phyloP scores from a whole-genome alignment of 2,113 vertebrate species.

The Numida meleagris region DNA sequence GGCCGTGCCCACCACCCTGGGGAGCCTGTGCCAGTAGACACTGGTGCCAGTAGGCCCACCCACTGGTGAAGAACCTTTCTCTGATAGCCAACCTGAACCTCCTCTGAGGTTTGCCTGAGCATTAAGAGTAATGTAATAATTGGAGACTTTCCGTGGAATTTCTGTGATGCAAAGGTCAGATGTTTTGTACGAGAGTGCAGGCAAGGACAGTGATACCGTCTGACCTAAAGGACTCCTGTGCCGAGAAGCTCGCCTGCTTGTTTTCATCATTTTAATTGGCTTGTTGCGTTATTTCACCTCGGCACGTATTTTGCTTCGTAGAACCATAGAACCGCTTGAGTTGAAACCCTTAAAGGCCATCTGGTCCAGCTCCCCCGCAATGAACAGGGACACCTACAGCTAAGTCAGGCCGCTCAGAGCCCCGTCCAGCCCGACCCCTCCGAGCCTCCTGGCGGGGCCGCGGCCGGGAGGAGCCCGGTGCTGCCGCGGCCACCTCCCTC shows the following conservation, averaged over 20 bases:
- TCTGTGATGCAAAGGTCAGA: neutral
- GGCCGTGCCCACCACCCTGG: too few species aligned
- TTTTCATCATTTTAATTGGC: neutral
- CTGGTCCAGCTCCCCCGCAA: too few species aligned
- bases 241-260: neutral
- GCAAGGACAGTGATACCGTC: neutral
- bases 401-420: too few species aligned
- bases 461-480: too few species aligned
- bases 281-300: neutral
- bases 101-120: neutral
- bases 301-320: neutral
- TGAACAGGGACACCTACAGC: too few species aligned
- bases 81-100: too few species aligned
- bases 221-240: neutral
- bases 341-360: too few species aligned
- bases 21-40: too few species aligned
- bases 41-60: too few species aligned
- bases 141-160: accelerated
- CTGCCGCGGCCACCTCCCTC: neutral
- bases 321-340: neutral
- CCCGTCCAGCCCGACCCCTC: too few species aligned
- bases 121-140: neutral
- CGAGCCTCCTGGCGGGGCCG: too few species aligned
- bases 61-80: too few species aligned
- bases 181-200: neutral